Evolutionary conservation across 2,888 invertebrate species (phyloP).

Genomic region (Chrysodeixis includens): DNA sequence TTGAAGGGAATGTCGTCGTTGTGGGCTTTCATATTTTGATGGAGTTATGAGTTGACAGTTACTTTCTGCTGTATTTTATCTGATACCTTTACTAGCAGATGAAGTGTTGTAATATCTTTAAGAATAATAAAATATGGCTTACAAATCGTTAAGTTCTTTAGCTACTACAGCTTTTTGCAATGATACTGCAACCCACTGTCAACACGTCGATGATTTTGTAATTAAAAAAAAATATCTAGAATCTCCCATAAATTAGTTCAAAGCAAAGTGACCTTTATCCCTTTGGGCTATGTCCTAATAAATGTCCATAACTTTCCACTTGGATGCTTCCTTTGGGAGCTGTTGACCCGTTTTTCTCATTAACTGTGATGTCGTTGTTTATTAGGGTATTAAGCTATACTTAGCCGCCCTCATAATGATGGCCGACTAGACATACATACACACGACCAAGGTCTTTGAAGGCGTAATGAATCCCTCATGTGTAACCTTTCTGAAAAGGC

Average conservation of each 20-base stretch:
- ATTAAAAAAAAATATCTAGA: conserved; percentile 27
- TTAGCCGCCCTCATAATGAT: conserved; percentile 15
- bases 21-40: conserved; percentile 30
- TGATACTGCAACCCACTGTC: too few relatives aligned
- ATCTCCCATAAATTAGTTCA: conserved; percentile 25
- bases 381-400: conserved; percentile 33
- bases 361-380: conserved; percentile 48
- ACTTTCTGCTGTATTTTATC: conserved; percentile 13
- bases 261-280: conserved; percentile 48
- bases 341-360: conserved; percentile 61
- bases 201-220: background rate
- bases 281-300: conserved; percentile 22
- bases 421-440: conserved; percentile 13
- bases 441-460: conserved; percentile 27
- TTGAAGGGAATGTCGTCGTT: conserved; percentile 47
- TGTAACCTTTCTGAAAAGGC: conserved; percentile 26
- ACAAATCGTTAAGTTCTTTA: too few relatives aligned
- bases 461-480: conserved; percentile 30
- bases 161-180: too few relatives aligned
- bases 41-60: conserved; percentile 13
- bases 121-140: too few relatives aligned
- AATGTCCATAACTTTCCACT: conserved; percentile 42
- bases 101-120: too few relatives aligned
- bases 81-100: background rate
- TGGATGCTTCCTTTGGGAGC: conserved; percentile 56